Base-by-base conservation (phyloP, 2,797 vertebrate genomes). In the Kryptopterus vitreolus region DNA sequence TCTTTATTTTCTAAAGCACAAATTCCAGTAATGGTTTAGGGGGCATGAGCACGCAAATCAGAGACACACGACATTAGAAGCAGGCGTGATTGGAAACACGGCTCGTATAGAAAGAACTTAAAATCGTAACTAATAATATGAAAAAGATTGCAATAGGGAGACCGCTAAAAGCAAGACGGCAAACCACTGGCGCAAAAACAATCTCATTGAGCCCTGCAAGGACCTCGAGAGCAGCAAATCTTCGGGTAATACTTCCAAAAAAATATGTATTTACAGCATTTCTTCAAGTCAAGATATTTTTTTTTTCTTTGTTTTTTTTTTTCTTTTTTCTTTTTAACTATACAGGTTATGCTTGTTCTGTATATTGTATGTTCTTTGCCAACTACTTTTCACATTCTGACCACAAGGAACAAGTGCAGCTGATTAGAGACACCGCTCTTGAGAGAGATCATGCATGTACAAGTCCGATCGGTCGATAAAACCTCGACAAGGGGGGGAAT, bases 181-280 rank as follows among this genome's bases (percentile, higher is more conserved):
- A 62, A 91, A 90, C 85, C 79, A 89, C 89, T 10, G 26, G 86
- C 86, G 87, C 84, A 87, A 83, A 83, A 83, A 86, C 83, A 76
- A 29, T 38, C 48, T 83, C 87, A 69, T 80, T 80, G 24, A 84
- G 81, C 88, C 85, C 89, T 61, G 18, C 6, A 77, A 79, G 69
- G 87, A 90, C 87, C 88, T 52, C 57, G 75, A 90, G 83, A 92
- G 91, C 90, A 92, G 91, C 90, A 91, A 90, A 87, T 87, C 88
- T 89, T 87, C 86, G 85, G 88, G 90, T 89, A 90, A 92, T 91
- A 90, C 89, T 91, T 92, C 38, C 87, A 93, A 94, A 94, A n/a
- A 93, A 93, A 94, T 91, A 93, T 88, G 92, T 93, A 93, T 92
- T 93, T 92, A 92, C 92, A 93, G 89, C 89, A 87, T 90, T 92